These are phyloP conservation scores for Gephyroberyx darwinii DNA, from an alignment of 2,797 vertebrate species.

Conservation along the genomic window DNA sequence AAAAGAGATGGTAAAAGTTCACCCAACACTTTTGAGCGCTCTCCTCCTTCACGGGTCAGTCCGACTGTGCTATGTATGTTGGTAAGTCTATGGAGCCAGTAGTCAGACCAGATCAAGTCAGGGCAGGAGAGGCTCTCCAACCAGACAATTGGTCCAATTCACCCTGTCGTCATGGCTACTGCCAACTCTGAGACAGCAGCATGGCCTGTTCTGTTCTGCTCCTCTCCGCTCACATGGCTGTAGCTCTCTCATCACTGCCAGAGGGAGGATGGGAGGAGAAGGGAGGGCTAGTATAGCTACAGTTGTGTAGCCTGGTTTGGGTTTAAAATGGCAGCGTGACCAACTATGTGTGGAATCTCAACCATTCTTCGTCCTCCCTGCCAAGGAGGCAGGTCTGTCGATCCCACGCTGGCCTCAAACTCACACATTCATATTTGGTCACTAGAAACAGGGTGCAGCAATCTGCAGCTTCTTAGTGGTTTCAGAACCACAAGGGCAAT, in stretches of 20 bases:
- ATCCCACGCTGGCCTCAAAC: constrained; percentile 70
- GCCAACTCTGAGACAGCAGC: constrained; percentile 57
- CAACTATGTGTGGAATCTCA: constrained; percentile 84
- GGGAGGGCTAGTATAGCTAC: constrained; percentile 51
- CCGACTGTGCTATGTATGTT: constrained; percentile 9
- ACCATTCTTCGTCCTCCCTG: constrained; percentile 73
- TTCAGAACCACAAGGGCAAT: constrained; percentile 43
- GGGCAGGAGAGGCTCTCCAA: constrained; percentile 38
- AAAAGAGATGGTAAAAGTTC: no score
- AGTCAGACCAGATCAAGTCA: constrained; percentile 13
- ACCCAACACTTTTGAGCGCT: no score
- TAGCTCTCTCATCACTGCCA: constrained; percentile 56
- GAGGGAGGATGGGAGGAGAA: constrained; percentile 27
- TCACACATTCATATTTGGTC: constrained; percentile 80
- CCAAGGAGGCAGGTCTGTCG: constrained; percentile 68
- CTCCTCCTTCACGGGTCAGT: background rate
- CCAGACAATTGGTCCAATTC: constrained; percentile 75
- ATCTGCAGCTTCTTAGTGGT: constrained; percentile 55
- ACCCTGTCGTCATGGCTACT: constrained; percentile 56
- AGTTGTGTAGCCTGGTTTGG: constrained; percentile 71
- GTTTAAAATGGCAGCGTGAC: constrained; percentile 83
- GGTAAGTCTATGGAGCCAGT: constrained; percentile 16
- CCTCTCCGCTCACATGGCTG: constrained; percentile 60
- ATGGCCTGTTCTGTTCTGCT: constrained; percentile 53
- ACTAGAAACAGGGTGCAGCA: constrained; percentile 46